phyloP scores from a whole-genome alignment of 2,888 invertebrate genomes.

The Pediacus dermestoides region DNA sequence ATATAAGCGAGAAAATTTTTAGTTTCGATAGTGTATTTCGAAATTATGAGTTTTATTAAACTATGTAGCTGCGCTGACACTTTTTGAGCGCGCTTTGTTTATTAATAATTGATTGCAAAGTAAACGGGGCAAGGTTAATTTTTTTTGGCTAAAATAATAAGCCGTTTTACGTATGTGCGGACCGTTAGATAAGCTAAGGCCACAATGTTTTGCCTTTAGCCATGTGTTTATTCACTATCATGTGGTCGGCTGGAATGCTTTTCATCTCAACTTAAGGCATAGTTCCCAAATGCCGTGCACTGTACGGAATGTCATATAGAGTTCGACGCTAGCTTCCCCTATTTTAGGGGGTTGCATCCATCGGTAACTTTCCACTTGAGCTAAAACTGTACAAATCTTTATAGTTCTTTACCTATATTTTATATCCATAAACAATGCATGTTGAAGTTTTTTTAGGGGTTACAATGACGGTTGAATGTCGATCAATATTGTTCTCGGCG shows the following conservation, averaged over 20 bases:
- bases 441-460: too few species aligned
- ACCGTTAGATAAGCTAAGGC: slow-evolving; percentile 34
- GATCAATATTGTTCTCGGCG: slow-evolving; percentile 1
- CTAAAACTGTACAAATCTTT: too few species aligned
- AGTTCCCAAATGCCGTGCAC: slow-evolving; percentile 48
- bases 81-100: too few species aligned
- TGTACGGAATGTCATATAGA: slow-evolving; percentile 49
- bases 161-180: slow-evolving; percentile 24
- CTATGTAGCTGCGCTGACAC: too few species aligned
- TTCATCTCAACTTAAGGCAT: slow-evolving; percentile 51
- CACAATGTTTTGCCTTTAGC: slow-evolving; percentile 43
- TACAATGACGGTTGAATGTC: too few species aligned
- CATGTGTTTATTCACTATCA: slow-evolving; percentile 49
- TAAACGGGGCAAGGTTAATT: slow-evolving; percentile 9
- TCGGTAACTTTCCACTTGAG: slow-evolving; percentile 36
- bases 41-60: too few species aligned
- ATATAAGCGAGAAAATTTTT: too few species aligned
- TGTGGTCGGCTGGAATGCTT: slow-evolving; percentile 49
- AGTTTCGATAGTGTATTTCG: too few species aligned
- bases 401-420: too few species aligned
- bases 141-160: slow-evolving; percentile 20
- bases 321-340: slow-evolving; percentile 37
- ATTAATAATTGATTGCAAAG: slow-evolving; percentile 19
- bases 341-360: slow-evolving; percentile 15
- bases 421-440: too few species aligned